Base-by-base conservation (phyloP, 2,888 invertebrate species). In the Cosmia trapezina region DNA sequence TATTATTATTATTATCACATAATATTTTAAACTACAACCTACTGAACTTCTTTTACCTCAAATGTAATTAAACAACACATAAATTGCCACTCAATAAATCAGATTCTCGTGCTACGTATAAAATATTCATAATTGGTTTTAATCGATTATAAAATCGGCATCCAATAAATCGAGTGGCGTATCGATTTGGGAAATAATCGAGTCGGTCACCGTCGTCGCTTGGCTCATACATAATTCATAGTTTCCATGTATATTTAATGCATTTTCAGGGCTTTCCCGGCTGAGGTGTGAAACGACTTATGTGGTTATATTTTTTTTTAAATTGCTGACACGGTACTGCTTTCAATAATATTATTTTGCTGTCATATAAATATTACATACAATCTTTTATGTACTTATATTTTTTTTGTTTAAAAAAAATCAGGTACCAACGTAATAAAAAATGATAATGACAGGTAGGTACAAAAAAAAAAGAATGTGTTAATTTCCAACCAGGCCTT, bases 191-290 rank as follows among this genome's bases (percentile, higher is more conserved):
- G n/a, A 49, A 70, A 68, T 80, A 82, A 81, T 70, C 60, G 68
- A 33, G 62, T 73, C 65, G 53, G 69, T 61, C 53, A 64, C 64
- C 66, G 60, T 49, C 66, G 60, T 49, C 83, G 76, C 62, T n/a
- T 22, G 57, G 19, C 49, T 85, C 86, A 85, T 85, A 66, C 67
- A 85, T 85, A 67, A 85, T 85, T 83, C 84, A 85, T 78, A 59
- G 41, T 61, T 76, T 72, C 59, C 73, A 84, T 82, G 84, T 86
- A 84, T 82, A 84, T 82, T 82, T 78, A 71, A 84, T 83, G 78
- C 70, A 78, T 69, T 83, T 81, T 77, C 82, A 76, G 73, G 59
- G 74, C 66, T 62, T 64, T 63, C 54, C 37, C 43, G 28, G 45
- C 45, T 57, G 49, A 75, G 73, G 68, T 84, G 83, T 51, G 60